Percentiles rank a stretch among this genome's conserved stretches.
These are phyloP conservation scores for Polymixis lichenea DNA, from an alignment of 2,888 invertebrate species.

Conservation along the genomic window DNA sequence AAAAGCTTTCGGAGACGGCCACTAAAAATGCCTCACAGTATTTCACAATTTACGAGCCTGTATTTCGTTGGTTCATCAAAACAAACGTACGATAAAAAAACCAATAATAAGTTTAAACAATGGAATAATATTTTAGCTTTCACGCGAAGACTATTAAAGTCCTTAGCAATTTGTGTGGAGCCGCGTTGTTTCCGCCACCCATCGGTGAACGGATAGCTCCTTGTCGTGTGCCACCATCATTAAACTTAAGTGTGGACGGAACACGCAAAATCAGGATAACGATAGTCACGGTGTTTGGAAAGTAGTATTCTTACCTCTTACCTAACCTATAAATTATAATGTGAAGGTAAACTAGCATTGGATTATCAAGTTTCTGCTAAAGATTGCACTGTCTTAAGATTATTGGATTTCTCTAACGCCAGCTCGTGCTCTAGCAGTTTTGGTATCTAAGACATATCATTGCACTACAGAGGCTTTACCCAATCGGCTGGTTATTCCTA, in stretches of 20 bases:
- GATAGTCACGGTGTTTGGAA: slow-evolving; percentile 27
- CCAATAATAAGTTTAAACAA: slow-evolving; percentile 16
- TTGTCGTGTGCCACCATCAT: slow-evolving; percentile 61
- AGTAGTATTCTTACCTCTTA: slow-evolving; percentile 15
- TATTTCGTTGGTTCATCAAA: neutral
- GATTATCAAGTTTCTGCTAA: slow-evolving; percentile 6
- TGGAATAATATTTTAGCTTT: slow-evolving; percentile 8
- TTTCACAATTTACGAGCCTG: neutral
- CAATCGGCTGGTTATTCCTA: slow-evolving; percentile 19
- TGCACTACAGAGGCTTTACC: neutral
- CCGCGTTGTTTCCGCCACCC: slow-evolving; percentile 55
- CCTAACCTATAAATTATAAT: slow-evolving; percentile 29
- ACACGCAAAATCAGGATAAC: slow-evolving; percentile 62
- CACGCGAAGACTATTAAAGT: slow-evolving; percentile 43
- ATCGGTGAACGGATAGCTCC: slow-evolving; percentile 52
- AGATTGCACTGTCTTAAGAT: neutral
- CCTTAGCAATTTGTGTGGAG: slow-evolving; percentile 47
- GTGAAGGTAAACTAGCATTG: neutral
- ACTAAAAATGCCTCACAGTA: neutral
- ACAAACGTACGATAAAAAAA: slow-evolving; percentile 4
- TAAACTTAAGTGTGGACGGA: slow-evolving; percentile 59
- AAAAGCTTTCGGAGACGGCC: neutral
- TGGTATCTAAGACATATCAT: neutral
- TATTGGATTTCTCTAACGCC: neutral
- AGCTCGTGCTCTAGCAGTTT: neutral